Evolutionary conservation across 2,888 invertebrate genomes (phyloP).

Genomic region (Pterostichus madidus): DNA sequence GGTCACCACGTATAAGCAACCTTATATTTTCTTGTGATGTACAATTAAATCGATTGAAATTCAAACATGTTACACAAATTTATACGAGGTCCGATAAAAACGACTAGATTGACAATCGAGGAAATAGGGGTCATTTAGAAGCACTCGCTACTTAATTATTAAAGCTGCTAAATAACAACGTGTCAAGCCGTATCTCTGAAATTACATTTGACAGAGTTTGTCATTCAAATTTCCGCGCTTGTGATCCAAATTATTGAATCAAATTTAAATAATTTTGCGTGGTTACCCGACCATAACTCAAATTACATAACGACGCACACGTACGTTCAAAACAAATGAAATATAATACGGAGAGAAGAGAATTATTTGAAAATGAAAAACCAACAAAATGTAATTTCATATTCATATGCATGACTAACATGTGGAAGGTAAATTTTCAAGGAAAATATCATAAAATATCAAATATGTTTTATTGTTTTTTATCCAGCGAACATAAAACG

Average conservation of each 20-base stretch:
- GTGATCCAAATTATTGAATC: constrained; percentile 5
- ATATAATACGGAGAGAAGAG: constrained; percentile 6
- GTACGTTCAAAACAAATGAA: constrained; percentile 36
- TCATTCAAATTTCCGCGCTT: not conserved
- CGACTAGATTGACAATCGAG: too few species aligned
- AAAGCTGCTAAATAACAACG: too few species aligned
- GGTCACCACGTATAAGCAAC: too few species aligned
- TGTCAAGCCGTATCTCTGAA: too few species aligned
- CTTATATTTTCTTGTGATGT: too few species aligned
- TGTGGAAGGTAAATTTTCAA: not conserved
- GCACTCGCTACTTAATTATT: too few species aligned
- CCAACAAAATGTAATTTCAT: constrained; percentile 4
- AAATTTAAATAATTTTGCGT: constrained; percentile 30
- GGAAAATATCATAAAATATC: constrained; percentile 23
- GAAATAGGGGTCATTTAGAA: too few species aligned
- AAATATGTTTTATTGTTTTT: constrained; percentile 29
- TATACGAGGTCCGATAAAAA: too few species aligned
- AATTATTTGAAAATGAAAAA: constrained; percentile 14
- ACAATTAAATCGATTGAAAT: too few species aligned
- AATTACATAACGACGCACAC: constrained; percentile 3
- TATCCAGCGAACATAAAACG: constrained; percentile 9
- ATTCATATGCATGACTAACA: not conserved
- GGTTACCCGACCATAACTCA: not conserved
- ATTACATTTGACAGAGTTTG: not conserved
- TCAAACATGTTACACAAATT: too few species aligned